Base-by-base conservation (phyloP, 2,888 invertebrate species). In the Caenorhabditis sinica region DNA sequence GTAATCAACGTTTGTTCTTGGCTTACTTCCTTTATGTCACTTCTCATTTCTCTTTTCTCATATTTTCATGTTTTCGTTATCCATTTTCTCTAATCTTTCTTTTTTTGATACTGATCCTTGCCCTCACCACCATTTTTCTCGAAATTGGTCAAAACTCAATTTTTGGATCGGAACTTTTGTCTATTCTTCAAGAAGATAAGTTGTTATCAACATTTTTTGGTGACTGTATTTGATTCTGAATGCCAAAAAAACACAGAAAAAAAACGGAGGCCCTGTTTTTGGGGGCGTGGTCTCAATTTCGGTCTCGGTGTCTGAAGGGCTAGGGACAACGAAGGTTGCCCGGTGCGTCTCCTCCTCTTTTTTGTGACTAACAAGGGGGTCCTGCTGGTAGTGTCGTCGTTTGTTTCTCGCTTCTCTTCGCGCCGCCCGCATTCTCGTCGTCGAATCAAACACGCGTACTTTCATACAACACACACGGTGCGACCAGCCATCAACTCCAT, bases 311-410 rank as follows among this genome's bases (percentile, higher is more conserved):
- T 56, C 69, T 66, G 65, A 60, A 51, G 66, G 76, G 68, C 33
- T 43, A 71, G 63, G 61, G 40, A 61, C 63, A 69, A 66, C 60
- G 80, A 72, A 72, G 80, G 80, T 72, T 80, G 80, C 72, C 72
- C 80, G 80, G 71, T 71, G 80, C 80, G 80, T 66, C 80, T 80
- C 66, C 75, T 79, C 77, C 71, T 79, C 77, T 79, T 80, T 80
- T 80, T 80, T 80, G 72, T 80, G 80, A 80, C 80, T 72, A 80
- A 80, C 80, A 80, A 80, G 80, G 80, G 72, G 80, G 80, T 72
- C 80, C 80, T 80, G 80, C 72, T 80, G 80, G 80, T 80, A 80
- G 80, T 80, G 80, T 80, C 80, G 80, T 80, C 80, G 80, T 80
- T 80, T 80, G 80, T 80, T 80, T 80, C 80, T 80, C 80, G 80